Conservation (phyloP, 2,888 invertebrate species). For the Malachius bipustulatus region DNA sequence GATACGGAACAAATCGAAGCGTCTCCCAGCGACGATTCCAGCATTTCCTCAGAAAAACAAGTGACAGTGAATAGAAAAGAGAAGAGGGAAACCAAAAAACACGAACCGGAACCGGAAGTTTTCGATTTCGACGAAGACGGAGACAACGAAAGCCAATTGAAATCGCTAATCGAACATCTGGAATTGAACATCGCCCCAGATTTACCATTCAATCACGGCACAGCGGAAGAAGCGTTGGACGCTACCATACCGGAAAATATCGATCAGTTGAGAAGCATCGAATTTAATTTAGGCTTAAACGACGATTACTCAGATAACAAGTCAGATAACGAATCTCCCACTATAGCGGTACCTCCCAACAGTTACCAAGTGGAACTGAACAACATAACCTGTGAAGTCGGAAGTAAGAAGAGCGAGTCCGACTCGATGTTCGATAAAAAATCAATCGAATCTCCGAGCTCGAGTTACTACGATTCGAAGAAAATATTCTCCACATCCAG, state of each 20-base stretch:
- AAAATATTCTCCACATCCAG: conserved; percentile 15
- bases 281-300: conserved; percentile 37
- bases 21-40: conserved; percentile 45
- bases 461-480: conserved; percentile 10
- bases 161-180: conserved; percentile 32
- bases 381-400: conserved; percentile 51
- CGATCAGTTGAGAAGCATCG: conserved; percentile 31
- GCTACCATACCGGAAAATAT: conserved; percentile 32
- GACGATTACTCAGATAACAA: conserved; percentile 33
- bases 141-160: conserved; percentile 26
- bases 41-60: conserved; percentile 39
- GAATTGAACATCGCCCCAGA: conserved; percentile 37
- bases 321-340: conserved; percentile 41
- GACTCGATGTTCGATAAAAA: conserved; percentile 23
- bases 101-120: conserved; percentile 43
- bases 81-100: conserved; percentile 9
- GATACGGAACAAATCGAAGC: conserved; percentile 27
- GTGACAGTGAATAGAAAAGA: conserved; percentile 19
- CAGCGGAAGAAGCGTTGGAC: conserved; percentile 43
- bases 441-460: conserved; percentile 14
- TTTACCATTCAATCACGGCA: conserved; percentile 37
- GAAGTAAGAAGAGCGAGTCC: conserved; percentile 45
- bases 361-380: conserved; percentile 41
- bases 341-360: conserved; percentile 56
- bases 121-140: conserved; percentile 64